These are phyloP conservation scores for Anguilla marmorata DNA, from an alignment of 2,797 vertebrate genomes.

Conservation along the genomic window DNA sequence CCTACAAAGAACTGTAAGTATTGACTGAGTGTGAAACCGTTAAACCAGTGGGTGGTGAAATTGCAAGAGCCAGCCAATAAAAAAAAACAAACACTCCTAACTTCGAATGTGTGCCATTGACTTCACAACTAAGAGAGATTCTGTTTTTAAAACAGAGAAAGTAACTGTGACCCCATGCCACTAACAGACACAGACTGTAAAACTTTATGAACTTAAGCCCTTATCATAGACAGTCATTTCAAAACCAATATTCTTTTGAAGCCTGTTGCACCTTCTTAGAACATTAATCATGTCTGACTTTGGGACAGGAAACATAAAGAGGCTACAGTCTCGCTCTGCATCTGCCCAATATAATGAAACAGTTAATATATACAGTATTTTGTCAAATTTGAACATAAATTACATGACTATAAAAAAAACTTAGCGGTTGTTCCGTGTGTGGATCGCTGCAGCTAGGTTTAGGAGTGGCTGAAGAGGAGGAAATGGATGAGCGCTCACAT, in stretches of 20 bases:
- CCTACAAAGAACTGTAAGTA: background rate
- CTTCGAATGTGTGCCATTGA: background rate
- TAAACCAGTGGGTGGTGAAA: background rate
- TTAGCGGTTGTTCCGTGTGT: background rate
- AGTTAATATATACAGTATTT: too few relatives aligned
- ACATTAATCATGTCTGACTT: background rate
- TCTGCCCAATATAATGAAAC: background rate
- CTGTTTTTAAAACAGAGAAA: background rate
- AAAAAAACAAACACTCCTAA: background rate
- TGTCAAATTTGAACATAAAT: too few relatives aligned
- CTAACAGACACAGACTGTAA: background rate
- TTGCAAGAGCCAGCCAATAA: background rate
- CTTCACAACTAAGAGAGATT: background rate
- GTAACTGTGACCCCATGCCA: background rate
- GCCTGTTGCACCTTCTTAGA: background rate
- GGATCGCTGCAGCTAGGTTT: background rate
- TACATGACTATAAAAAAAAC: background rate
- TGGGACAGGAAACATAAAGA: background rate
- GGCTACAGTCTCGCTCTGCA: background rate
- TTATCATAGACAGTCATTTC: background rate
- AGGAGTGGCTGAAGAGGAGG: background rate
- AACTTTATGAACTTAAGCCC: background rate
- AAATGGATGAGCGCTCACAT: conserved; percentile 68
- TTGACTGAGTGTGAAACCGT: background rate
- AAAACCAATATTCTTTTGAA: background rate